A percentile compares a stretch with the other conserved stretches of the same genome.
Evolutionary conservation across 2,113 vertebrate species (phyloP).

Genomic region (Rhizomys pruinosus): DNA sequence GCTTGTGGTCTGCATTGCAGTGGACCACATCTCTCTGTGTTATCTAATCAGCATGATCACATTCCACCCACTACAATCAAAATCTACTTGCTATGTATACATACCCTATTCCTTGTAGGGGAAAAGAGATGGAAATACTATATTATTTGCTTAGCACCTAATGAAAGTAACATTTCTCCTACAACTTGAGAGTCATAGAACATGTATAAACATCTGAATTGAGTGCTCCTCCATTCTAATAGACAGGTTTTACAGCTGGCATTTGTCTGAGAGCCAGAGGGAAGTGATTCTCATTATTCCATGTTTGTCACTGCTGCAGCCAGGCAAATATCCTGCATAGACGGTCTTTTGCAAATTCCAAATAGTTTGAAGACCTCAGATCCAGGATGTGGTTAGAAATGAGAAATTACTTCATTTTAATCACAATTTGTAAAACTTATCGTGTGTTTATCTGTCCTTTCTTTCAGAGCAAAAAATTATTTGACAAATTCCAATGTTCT

Average conservation of each 20-base stretch:
- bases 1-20: neutral
- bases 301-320: neutral
- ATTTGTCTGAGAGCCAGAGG: neutral
- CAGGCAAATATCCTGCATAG: neutral
- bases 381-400: neutral
- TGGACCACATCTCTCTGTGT: neutral
- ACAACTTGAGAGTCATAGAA: neutral
- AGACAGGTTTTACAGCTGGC: neutral
- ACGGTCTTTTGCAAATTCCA: neutral
- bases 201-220: neutral
- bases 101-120: neutral
- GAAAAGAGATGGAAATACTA: neutral
- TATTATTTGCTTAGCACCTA: neutral
- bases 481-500: constrained; percentile 29
- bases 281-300: neutral
- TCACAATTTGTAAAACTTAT: neutral
- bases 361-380: neutral
- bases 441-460: neutral
- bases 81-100: neutral
- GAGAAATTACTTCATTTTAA: neutral
- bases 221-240: neutral
- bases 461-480: neutral
- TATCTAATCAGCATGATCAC: neutral
- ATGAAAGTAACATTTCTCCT: constrained; percentile 10
- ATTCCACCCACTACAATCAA: neutral